phyloP scores from a whole-genome alignment of 2,888 invertebrate species.

The Platycheirus rosarum region DNA sequence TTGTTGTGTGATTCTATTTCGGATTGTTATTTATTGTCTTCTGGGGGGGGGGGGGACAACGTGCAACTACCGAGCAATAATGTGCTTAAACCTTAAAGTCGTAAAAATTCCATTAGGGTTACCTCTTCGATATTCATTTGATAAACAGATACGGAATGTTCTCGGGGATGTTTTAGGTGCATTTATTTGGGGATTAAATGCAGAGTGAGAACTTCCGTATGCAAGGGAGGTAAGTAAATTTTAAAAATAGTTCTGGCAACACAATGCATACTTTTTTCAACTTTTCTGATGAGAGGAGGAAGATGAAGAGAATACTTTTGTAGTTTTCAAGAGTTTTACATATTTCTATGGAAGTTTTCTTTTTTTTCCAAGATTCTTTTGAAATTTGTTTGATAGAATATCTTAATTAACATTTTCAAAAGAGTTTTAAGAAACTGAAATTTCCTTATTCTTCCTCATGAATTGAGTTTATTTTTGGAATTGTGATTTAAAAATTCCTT shows the following conservation, averaged over 20 bases:
- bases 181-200: slow-evolving; percentile 30
- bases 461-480: no score
- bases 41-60: slow-evolving; percentile 13
- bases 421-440: no score
- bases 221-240: slow-evolving; percentile 10
- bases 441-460: no score
- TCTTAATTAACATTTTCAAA: no score
- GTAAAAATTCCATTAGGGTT: slow-evolving; percentile 56
- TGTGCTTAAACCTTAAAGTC: slow-evolving; percentile 48
- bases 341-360: no score
- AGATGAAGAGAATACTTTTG: slow-evolving; percentile 31
- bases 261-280: slow-evolving; percentile 7
- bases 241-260: not conserved
- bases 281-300: slow-evolving; percentile 8
- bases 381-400: no score
- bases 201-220: not conserved
- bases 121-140: slow-evolving; percentile 15
- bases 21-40: slow-evolving; percentile 55
- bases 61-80: slow-evolving; percentile 27
- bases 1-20: slow-evolving; percentile 61
- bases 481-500: no score
- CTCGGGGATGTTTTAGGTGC: slow-evolving; percentile 3
- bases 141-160: slow-evolving; percentile 14
- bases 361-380: no score
- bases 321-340: no score